A percentile compares a stretch with the other conserved stretches of the same genome.
Conservation (phyloP, 2,113 vertebrate species). For the Pterophyllum scalare region DNA sequence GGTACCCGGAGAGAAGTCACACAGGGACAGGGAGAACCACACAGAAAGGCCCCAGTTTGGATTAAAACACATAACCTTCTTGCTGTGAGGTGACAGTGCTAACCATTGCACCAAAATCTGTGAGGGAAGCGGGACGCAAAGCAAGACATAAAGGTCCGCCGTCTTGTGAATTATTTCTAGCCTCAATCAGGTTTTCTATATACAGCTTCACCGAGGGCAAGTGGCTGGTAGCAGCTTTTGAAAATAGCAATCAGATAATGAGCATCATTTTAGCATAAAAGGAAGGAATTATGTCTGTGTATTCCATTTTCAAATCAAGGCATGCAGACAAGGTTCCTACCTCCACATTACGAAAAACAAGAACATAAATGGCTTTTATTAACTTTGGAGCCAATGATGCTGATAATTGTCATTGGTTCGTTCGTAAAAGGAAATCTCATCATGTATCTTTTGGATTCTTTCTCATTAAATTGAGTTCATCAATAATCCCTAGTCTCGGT, state of each 20-base stretch:
- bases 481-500: constrained; percentile 27
- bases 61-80: neutral
- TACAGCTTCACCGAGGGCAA: neutral
- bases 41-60: neutral
- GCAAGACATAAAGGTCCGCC: neutral
- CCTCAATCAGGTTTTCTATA: neutral
- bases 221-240: constrained; percentile 12
- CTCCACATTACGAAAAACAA: constrained; percentile 16
- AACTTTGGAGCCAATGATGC: constrained; percentile 52
- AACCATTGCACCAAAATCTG: neutral
- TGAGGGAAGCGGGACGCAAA: neutral
- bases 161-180: neutral
- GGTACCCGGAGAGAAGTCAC: neutral
- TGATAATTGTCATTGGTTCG: constrained; percentile 39
- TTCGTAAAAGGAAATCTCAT: constrained; percentile 50
- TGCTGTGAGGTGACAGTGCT: neutral
- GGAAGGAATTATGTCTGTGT: constrained; percentile 11
- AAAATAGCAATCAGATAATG: constrained; percentile 20
- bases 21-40: neutral
- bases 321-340: constrained; percentile 8
- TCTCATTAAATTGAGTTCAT: constrained; percentile 45
- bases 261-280: neutral
- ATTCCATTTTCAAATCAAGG: constrained; percentile 31
- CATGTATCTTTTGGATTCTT: constrained; percentile 27
- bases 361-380: constrained; percentile 45